Evolutionary conservation across 2,113 vertebrate species (phyloP).

Genomic region (Sinocyclocheilus rhinocerous): DNA sequence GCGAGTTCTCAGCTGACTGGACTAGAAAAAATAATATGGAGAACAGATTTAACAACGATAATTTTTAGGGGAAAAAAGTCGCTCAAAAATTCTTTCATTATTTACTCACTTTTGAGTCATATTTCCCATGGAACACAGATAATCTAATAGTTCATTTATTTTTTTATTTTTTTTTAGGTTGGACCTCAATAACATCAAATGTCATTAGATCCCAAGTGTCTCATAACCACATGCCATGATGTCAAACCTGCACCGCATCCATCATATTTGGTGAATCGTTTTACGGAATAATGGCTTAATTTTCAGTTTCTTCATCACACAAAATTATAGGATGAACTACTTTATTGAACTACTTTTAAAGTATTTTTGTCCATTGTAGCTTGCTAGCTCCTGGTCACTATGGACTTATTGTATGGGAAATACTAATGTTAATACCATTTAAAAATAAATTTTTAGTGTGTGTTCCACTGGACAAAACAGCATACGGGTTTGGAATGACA

Average conservation of each 20-base stretch:
- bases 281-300: neutral
- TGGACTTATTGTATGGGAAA: neutral
- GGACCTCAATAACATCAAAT: neutral
- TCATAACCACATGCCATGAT: neutral
- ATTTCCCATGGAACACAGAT: neutral
- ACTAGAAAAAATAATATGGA: slow-evolving; percentile 48
- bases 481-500: neutral
- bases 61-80: neutral
- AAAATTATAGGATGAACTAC: neutral
- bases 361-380: neutral
- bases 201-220: neutral
- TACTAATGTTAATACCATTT: neutral
- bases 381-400: neutral
- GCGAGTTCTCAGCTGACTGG: slow-evolving; percentile 87
- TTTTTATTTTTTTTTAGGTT: neutral
- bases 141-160: neutral
- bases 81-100: neutral
- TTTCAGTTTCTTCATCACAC: neutral
- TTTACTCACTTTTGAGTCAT: neutral
- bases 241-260: neutral
- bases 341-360: neutral
- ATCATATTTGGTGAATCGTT: neutral
- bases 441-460: neutral
- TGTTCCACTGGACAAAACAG: neutral
- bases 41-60: neutral